phyloP scores from a whole-genome alignment of 2,888 invertebrate species.

The Xestia c-nigrum region DNA sequence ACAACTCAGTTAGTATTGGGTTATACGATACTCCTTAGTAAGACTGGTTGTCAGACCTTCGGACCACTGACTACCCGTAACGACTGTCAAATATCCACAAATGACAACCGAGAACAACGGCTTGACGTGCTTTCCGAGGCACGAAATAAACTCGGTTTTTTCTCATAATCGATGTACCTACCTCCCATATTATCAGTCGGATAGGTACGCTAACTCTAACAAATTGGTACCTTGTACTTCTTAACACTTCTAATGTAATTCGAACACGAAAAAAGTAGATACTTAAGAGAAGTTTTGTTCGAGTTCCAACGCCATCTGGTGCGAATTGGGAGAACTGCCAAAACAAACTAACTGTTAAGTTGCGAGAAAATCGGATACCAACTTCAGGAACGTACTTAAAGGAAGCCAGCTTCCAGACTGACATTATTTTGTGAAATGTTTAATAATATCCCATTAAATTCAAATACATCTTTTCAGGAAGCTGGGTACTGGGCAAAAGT shows the following conservation, averaged over 20 bases:
- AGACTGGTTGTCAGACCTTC: neutral
- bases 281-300: slow-evolving; percentile 74
- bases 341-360: slow-evolving; percentile 72
- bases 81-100: neutral
- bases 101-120: neutral
- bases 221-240: slow-evolving; percentile 52
- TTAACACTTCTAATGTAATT: slow-evolving; percentile 61
- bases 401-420: slow-evolving; percentile 13
- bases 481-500: neutral
- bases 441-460: neutral
- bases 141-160: neutral
- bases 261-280: slow-evolving; percentile 62
- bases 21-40: neutral
- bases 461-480: neutral
- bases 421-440: slow-evolving; percentile 12
- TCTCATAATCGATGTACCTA: neutral
- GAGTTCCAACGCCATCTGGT: slow-evolving; percentile 82
- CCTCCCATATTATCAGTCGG: neutral
- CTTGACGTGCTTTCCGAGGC: neutral
- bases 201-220: slow-evolving; percentile 25
- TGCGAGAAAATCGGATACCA: slow-evolving; percentile 64
- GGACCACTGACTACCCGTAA: neutral
- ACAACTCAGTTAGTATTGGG: neutral
- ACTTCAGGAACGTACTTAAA: slow-evolving; percentile 55
- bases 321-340: slow-evolving; percentile 83